Conservation (phyloP, 2,113 vertebrate genomes). For the Mandrillus leucophaeus region DNA sequence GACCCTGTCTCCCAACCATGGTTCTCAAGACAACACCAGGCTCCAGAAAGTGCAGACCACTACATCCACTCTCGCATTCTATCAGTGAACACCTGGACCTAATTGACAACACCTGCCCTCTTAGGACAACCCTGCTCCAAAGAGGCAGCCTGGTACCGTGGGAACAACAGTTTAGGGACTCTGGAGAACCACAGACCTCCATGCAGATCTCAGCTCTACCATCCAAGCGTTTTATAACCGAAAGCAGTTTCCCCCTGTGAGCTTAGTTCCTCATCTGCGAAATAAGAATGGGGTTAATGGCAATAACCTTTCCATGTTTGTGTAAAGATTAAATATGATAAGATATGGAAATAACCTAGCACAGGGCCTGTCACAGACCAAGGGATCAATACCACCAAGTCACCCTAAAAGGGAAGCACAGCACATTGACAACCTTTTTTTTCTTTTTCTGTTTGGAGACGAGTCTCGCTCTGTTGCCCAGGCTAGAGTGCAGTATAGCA, state of each 20-base stretch:
- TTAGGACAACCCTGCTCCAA: not conserved
- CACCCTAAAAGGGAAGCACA: slow-evolving; percentile 19
- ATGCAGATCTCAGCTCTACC: not conserved
- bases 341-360: not conserved
- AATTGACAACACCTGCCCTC: not conserved
- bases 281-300: not conserved
- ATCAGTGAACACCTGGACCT: not conserved
- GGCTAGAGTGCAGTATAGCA: no score
- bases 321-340: not conserved
- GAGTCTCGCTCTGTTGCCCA: no score
- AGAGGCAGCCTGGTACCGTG: not conserved
- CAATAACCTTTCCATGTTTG: slow-evolving; percentile 19
- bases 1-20: not conserved
- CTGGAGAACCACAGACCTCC: not conserved
- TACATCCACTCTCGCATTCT: not conserved
- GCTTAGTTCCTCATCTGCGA: slow-evolving; percentile 13
- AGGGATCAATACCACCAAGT: not conserved
- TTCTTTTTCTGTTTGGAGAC: no score
- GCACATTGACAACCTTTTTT: not conserved
- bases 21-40: not conserved
- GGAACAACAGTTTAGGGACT: not conserved
- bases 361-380: not conserved
- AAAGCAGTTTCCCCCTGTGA: not conserved
- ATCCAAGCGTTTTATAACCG: not conserved
- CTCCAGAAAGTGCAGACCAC: not conserved